Evolutionary conservation across 2,888 invertebrate species (phyloP).

Genomic region (Crepidodera aurea): DNA sequence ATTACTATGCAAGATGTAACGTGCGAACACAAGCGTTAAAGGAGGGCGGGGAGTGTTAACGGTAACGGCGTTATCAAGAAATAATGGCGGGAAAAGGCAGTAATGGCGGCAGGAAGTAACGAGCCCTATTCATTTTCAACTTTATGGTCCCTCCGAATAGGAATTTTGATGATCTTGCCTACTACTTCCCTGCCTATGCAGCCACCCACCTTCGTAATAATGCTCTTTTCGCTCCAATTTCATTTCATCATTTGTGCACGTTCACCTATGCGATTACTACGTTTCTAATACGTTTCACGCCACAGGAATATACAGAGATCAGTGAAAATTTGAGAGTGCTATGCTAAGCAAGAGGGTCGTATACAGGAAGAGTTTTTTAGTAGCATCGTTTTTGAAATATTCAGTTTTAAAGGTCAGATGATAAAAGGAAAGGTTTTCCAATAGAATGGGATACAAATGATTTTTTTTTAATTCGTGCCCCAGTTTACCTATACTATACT

Average conservation of each 20-base stretch:
- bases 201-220: conserved; percentile 1
- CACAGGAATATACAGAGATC: too few species aligned
- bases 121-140: conserved; percentile 24
- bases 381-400: too few species aligned
- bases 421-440: too few species aligned
- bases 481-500: too few species aligned
- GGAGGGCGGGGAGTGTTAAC: conserved; percentile 1
- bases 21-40: not conserved
- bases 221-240: conserved; percentile 13
- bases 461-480: too few species aligned
- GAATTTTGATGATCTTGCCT: conserved; percentile 17
- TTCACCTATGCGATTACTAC: not conserved
- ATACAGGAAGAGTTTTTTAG: too few species aligned
- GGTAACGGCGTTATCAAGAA: conserved; percentile 22
- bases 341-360: too few species aligned
- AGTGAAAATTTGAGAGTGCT: too few species aligned
- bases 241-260: not conserved
- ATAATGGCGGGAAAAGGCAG: conserved; percentile 20
- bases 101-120: conserved; percentile 22
- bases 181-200: not conserved
- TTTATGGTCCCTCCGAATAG: conserved; percentile 15
- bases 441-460: too few species aligned
- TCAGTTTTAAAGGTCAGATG: too few species aligned
- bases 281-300: not conserved
- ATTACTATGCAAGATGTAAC: conserved; percentile 24